Base-by-base conservation (phyloP, 2,888 invertebrate species). In the Argyresthia albistria region DNA sequence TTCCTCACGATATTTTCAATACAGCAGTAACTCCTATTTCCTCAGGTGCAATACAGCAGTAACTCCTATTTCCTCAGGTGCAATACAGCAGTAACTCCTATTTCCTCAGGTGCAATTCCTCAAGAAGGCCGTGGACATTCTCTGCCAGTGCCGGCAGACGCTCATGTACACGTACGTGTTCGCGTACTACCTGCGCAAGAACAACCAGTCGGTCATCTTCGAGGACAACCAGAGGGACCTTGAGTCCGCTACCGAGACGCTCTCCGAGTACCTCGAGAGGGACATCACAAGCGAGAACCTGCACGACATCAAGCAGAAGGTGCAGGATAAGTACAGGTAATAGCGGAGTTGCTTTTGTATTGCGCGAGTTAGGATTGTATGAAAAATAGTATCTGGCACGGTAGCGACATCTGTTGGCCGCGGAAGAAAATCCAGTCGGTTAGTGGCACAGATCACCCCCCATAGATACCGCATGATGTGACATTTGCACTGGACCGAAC, bases 111-210 rank as follows among this genome's bases (percentile, higher is more conserved):
- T 98, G 57, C 99, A 99, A 90, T 99, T 99, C 88, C 89, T 99
- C 67, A 96, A 96, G 86, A 96, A 97, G 80, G 99, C 99, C 54
- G 97, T 98, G 70, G 97, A 97, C 88, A 97, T 97, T 76, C 90
- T 98, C 56, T 98, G 97, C 87, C 95, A 95, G 80, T 99, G 98
- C 89, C 92, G 99, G 61, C 97, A 98, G 83, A 98, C 98, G 14
- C 90, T 99, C 54, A 99, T 99, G 98, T 99, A 97, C 89, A 99
- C 99, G 50, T 99, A 99, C 81, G 98, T 98, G 63, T 99, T 99
- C 90, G 99, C 99, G 67, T 99, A 97, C 88, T 99, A 99, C 86
- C 91, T 99, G 75, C 92, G 93, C 80, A 97, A 97, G 89, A 99
- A 97, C 90, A 99, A 99, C 89, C 98, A 99, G 88, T 97, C 97